These are phyloP conservation scores for Fragariocoptes setiger DNA, from an alignment of 1,140 invertebrate genomes.

Conservation along the genomic window DNA sequence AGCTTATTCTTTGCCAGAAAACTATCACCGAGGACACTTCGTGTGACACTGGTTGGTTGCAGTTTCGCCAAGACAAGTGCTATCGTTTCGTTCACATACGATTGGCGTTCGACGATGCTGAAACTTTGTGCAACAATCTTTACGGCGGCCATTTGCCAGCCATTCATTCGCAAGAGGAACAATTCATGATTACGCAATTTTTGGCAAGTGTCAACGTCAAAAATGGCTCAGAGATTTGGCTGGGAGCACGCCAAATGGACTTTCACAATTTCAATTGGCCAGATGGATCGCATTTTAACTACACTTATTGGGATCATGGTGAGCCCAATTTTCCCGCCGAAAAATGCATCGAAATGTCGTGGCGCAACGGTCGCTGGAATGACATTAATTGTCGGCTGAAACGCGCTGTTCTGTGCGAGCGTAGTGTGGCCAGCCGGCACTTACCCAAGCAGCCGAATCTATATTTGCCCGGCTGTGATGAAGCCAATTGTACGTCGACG, in stretches of 20 bases:
- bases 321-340: constrained; percentile 4
- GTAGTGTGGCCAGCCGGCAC: not conserved
- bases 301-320: constrained; percentile 5
- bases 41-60: not conserved
- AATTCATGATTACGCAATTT: not conserved
- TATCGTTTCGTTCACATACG: not conserved
- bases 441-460: not conserved
- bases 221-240: not conserved
- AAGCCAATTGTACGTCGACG: not conserved
- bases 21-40: not conserved
- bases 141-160: constrained; percentile 1
- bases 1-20: not conserved
- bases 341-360: constrained; percentile 2
- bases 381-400: not conserved
- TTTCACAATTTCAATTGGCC: constrained; percentile 5
- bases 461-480: not conserved
- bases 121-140: not conserved
- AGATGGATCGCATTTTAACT: constrained; percentile 2
- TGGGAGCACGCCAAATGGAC: not conserved
- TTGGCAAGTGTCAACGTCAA: not conserved
- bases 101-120: not conserved
- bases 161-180: constrained; percentile 6
- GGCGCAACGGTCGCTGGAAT: constrained; percentile 2
- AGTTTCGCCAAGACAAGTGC: not conserved
- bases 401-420: not conserved